Conservation (phyloP, 2,888 invertebrate genomes). For the Hirtodrosophila trivittata region DNA sequence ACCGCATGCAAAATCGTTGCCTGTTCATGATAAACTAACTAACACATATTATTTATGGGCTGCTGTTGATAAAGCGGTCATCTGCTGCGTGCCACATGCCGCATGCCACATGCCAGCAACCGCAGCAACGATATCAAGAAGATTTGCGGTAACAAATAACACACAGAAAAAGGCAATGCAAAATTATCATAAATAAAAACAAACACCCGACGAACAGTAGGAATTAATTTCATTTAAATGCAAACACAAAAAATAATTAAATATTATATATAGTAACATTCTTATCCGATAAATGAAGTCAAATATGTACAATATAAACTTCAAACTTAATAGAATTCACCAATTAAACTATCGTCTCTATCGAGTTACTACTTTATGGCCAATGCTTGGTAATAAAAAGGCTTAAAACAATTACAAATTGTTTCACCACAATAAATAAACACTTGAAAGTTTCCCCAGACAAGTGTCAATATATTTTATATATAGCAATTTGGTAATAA, state of each 20-base stretch:
- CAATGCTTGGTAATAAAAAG: not conserved
- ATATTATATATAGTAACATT: not conserved
- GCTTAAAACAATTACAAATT: no score
- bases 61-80: slow-evolving; percentile 41
- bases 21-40: slow-evolving; percentile 67
- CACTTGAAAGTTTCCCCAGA: not conserved
- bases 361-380: not conserved
- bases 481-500: slow-evolving; percentile 11
- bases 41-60: slow-evolving; percentile 67
- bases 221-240: slow-evolving; percentile 10
- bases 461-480: not conserved
- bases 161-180: slow-evolving; percentile 8
- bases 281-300: no score
- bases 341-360: no score
- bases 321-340: no score
- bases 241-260: slow-evolving; percentile 1
- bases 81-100: slow-evolving; percentile 23
- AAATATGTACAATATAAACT: no score
- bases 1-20: slow-evolving; percentile 53
- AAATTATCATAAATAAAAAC: slow-evolving; percentile 2
- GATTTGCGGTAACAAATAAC: slow-evolving; percentile 38
- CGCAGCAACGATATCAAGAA: slow-evolving; percentile 49
- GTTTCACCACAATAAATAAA: not conserved
- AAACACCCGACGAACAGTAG: not conserved
- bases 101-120: slow-evolving; percentile 17